phyloP scores from a whole-genome alignment of 2,797 vertebrate genomes.

The Synanceia verrucosa region DNA sequence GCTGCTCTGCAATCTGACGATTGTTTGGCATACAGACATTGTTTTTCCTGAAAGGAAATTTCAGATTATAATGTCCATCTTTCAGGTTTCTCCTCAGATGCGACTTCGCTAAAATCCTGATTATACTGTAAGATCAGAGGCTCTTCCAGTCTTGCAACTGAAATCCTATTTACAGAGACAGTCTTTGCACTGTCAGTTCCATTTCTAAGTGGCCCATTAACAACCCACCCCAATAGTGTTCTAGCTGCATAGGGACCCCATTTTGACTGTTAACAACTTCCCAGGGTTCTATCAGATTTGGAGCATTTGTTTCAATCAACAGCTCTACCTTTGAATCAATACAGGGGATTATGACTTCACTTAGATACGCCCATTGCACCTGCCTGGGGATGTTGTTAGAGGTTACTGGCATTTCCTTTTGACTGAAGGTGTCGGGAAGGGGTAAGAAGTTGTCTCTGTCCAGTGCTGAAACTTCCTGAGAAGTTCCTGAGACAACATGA shows the following conservation, averaged over 20 bases:
- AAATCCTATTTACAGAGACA: neutral
- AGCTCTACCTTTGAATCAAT: neutral
- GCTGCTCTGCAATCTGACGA: neutral
- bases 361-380: neutral
- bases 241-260: neutral
- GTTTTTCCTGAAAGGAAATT: neutral
- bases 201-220: neutral
- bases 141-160: neutral
- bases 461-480: neutral
- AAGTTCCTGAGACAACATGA: neutral
- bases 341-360: neutral
- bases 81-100: neutral
- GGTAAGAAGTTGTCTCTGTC: neutral
- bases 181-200: too few species aligned
- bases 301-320: neutral
- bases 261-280: neutral
- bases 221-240: neutral
- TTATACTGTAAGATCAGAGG: neutral
- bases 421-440: neutral
- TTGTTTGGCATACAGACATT: neutral
- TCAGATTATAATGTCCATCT: neutral
- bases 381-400: neutral
- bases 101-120: neutral
- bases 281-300: neutral
- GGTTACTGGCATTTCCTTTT: neutral